These are phyloP conservation scores for Acrossocheilus fasciatus DNA, from an alignment of 2,797 vertebrate species.

Conservation along the genomic window DNA sequence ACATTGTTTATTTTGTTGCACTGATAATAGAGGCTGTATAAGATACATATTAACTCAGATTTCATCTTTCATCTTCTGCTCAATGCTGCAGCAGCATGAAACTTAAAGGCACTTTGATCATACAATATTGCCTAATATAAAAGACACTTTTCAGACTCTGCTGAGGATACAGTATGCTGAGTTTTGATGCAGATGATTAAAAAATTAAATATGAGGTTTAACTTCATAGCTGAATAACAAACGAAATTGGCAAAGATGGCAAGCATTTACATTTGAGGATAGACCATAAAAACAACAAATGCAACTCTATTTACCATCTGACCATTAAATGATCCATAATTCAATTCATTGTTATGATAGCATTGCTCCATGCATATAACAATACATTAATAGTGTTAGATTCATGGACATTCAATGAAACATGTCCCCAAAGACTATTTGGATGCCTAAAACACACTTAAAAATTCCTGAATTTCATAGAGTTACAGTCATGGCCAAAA, in stretches of 20 bases:
- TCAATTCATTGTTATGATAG: neutral
- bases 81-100: slow-evolving; percentile 5
- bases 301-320: neutral
- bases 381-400: neutral
- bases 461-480: neutral
- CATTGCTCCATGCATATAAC: neutral
- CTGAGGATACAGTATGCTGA: neutral
- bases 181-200: slow-evolving; percentile 10
- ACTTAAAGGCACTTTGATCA: slow-evolving; percentile 28
- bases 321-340: neutral
- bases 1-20: neutral
- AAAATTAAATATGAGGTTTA: neutral
- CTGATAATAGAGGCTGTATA: neutral
- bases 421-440: neutral
- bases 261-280: neutral
- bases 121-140: neutral
- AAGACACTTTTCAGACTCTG: neutral
- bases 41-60: neutral
- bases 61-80: neutral
- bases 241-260: neutral
- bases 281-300: neutral
- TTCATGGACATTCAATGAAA: neutral
- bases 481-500: neutral
- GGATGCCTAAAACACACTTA: neutral
- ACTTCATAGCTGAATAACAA: neutral